Base-by-base conservation (phyloP, 2,888 invertebrate genomes). In the Vanessa cardui region DNA sequence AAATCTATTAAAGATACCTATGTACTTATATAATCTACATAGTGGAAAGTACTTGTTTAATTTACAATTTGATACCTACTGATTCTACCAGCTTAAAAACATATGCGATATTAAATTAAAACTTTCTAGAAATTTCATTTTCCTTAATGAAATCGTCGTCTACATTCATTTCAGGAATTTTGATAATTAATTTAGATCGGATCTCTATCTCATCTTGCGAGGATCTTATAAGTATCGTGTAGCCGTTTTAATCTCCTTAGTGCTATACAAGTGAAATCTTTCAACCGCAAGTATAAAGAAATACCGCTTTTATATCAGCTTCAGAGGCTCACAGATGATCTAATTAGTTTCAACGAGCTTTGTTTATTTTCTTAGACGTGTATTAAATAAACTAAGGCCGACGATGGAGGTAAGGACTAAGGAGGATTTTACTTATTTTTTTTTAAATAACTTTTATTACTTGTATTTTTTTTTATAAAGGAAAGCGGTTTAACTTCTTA, bases 201-300 rank as follows among this genome's bases (percentile, higher is more conserved):
- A 9, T 46, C 16, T 31, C 59, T 58, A 49, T 50, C 46, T 52
- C 45, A 60, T 59, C 31, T 45, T 52, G 59, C 21, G 52, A 44
- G 52, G 65, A 60, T 62, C 59, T 68, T 65, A 65, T 60, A 62
- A 58, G 54, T 60, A 54, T 47, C 70, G 59, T 70, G 65, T 86
- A 87, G 88, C 87, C 86, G 84, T 87, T 90, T 89, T 89, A 89
- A 89, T 89, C 88, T 88, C 75, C 83, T 84, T 87, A 87, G 84
- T 83, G 87, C 87, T 88, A 90, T 87, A 84, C 90, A 90, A 90
- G 89, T 89, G 89, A 88, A 90, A 89, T 89, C 89, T 90, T 89
- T 88, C 85, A 87, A 87, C 89, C 87, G 78, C 85, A 80, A 82
- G 81, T 84, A 88, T 89, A 89, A 89, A 89, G 83, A 83, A 89